Base-by-base conservation (phyloP, 2,113 vertebrate genomes). In the Hypomesus transpacificus region DNA sequence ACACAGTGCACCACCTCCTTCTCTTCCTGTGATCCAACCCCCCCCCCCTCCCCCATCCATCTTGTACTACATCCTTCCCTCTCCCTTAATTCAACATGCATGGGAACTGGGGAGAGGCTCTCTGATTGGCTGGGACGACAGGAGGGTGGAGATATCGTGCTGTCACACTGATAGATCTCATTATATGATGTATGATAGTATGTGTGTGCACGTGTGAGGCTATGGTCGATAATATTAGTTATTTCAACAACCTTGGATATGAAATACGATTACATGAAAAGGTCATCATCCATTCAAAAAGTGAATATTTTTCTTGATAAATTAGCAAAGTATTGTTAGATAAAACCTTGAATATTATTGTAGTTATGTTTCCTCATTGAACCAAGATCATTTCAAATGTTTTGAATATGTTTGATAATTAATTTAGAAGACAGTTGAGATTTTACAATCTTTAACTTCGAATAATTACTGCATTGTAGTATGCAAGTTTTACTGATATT, bases 281-380 rank as follows among this genome's bases (percentile, higher is more conserved):
- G 11, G 39, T 46, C 39, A 11, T 11, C 39, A 46, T 5, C 1
- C 39, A 46, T 46, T 46, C 39, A 46, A 9, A 46, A 46, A 46
- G 39, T 46, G 7, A 46, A 46, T 46, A 69, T 34, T 52, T 76
- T 81, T 80, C 75, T 82, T 68, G 81, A 78, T 72, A 13, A 46
- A 67, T 1, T 51, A 86, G 69, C 81, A 69, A 66, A 84, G 66
- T 82, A 57, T 74, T 77, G 62, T 73, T 58, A 62, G 69, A 69
- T 53, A 76, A 34, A 79, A 71, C 71, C 2, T 39, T 56, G 21
- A 65, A n/a, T 6, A 77, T 70, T 60, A 82, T 73, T 73, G 59
- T 80, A 87, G 87, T 89, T 64, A 65, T 84, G 80, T 87, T 89
- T 85, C 79, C 74, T 66, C 51, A 81, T 73, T 77, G 75, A 89